Conservation (phyloP, 2,113 vertebrate species). For the Zosterops borbonicus region DNA sequence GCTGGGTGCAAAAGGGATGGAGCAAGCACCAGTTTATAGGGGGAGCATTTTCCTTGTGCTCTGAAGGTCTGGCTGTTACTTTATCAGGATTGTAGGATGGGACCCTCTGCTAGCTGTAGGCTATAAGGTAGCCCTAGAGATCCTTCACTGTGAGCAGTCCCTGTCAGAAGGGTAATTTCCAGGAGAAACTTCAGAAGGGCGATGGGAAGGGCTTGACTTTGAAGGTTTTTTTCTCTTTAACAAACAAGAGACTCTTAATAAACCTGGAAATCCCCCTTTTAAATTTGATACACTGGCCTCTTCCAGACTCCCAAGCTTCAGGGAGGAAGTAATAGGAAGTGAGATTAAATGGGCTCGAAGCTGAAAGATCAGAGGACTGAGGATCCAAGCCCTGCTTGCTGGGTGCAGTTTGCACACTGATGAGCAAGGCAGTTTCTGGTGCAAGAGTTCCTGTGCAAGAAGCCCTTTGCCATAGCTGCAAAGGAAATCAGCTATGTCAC, state of each 20-base stretch:
- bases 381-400: not conserved
- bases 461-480: not conserved
- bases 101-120: not conserved
- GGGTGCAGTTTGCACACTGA: not conserved
- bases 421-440: not conserved
- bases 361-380: not conserved
- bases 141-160: not conserved
- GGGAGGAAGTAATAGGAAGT: not conserved
- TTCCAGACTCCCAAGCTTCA: not conserved
- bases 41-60: not conserved
- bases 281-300: not conserved
- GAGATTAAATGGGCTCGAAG: not conserved
- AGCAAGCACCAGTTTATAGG: not conserved
- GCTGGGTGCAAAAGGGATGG: not conserved
- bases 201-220: not conserved
- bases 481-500: not conserved
- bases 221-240: not conserved
- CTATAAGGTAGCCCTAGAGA: not conserved
- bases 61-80: not conserved
- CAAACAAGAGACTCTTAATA: not conserved
- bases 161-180: not conserved
- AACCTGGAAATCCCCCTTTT: not conserved
- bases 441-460: not conserved
- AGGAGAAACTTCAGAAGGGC: not conserved
- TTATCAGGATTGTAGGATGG: not conserved